Base-by-base conservation (phyloP, 2,888 invertebrate species). In the Brassicogethes aeneus region DNA sequence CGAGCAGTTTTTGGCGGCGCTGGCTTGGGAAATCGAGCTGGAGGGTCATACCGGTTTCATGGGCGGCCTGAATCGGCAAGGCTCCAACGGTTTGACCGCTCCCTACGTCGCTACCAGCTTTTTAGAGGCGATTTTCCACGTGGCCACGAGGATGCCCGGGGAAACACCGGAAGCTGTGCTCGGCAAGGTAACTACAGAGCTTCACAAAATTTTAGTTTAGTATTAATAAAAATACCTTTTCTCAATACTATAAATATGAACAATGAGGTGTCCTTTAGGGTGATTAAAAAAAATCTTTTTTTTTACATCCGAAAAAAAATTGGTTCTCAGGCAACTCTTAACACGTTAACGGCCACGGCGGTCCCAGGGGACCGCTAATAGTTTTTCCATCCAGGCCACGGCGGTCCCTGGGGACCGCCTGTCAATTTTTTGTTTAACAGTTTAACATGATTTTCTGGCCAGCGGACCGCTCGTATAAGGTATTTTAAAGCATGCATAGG, bases 21-120 rank as follows among this genome's bases (percentile, higher is more conserved):
- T 85, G 12, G 85, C 83, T 2, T 85, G 84, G 84, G 82, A 83
- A 68, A 78, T 97, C 43, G 94, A 96, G 62, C 68, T 97, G 50
- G 93, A 93, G 66, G 85, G 83, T 3, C 99, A 99, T 67, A 88
- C 88, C 38, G 96, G 96, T 1, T 97, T 97, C 69, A 73, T 89
- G 47, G 97, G 97, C 2, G 97, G 97, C 0, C 70, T 97, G 43
- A 86, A 91, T 30, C 79, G 86, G n/a, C 89, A 88, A 48, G 88
- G 88, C 33, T 83, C 86, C 15, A 86, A 85, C n/a, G 95, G 95
- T 1, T 80, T 85, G 35, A 91, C 91, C 14, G 93, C 96, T 3
- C 96, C 96, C 0, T 99, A 99, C 69, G 85, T 84, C 62, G 93
- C 96, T 17, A 91, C 91, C 3, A 90, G 94, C 39, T 92, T 92